Evolutionary conservation across 2,888 invertebrate species (phyloP), one percentile per base, ranked within the genome.

Genomic region (Caradrina kadenii): DNA sequence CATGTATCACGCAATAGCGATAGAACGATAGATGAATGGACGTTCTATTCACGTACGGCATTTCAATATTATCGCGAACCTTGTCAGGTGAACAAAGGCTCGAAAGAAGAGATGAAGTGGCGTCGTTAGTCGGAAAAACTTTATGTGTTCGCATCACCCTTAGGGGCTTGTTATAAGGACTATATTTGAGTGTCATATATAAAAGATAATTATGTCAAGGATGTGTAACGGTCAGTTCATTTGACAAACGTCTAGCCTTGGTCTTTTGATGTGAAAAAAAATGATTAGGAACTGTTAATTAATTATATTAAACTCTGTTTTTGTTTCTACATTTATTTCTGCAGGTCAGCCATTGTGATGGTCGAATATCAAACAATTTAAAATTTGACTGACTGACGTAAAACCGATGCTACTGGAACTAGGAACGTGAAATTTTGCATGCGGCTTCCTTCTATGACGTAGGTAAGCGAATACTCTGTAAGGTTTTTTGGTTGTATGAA

Each of bases 21-120:
- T 91, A 90, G 87, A 87, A 88, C 91, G 89, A 91, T 90, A 91
- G 88, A 90, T 89, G 89, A 88, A 91, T 88, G 86, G 88, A 85
- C 83, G 84, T 83, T 87, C 89, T 86, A 93, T 93, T 92, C 91
- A 90, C 85, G 88, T 86, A 86, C 82, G 90, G 90, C 89, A 92
- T 93, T 93, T 93, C 92, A 93, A 93, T 93, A 93, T 93, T 93
- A 94, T 92, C 93, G 91, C 88, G 87, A 90, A 91, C 89, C 91
- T 89, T 93, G 94, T 92, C 94, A 93, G 88, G 85, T 89, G 91
- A 93, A 94, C 93, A 94, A 94, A 92, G 86, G 89, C 70, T 83
- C 77, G 78, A 89, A 89, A 87, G 88, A 84, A 82, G 86, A 92
- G 91, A 93, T 92, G 92, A 93, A 93, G 91, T 89, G 80, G 86